Conservation (phyloP, 2,113 vertebrate genomes). For the Crotalus tigris region DNA sequence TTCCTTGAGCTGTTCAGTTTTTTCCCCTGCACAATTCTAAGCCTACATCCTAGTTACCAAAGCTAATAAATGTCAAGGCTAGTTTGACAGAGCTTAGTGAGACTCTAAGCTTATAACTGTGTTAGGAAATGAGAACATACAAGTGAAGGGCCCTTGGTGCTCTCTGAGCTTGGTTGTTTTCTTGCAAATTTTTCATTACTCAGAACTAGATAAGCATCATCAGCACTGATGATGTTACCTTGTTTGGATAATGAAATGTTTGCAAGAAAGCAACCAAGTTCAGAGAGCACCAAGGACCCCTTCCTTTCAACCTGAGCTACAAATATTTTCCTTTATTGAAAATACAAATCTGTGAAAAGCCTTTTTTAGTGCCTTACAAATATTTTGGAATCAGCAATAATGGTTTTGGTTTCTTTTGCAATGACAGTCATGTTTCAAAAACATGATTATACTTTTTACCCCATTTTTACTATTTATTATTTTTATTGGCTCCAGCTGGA, state of each 20-base stretch:
- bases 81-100: not conserved
- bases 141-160: not conserved
- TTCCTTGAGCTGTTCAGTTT: not conserved
- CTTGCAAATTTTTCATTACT: not conserved
- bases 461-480: not conserved
- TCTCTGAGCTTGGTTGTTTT: not conserved
- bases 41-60: not conserved
- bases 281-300: not conserved
- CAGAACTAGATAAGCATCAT: not conserved
- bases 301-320: not conserved
- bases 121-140: not conserved
- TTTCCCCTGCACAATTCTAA: not conserved
- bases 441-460: not conserved
- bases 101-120: not conserved
- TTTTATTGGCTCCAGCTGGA: conserved; percentile 57
- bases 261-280: not conserved
- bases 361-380: not conserved
- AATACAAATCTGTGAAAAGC: not conserved
- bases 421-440: not conserved
- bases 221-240: not conserved
- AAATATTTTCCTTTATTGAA: not conserved
- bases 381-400: not conserved
- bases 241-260: not conserved
- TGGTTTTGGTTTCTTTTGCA: not conserved
- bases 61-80: not conserved